These are phyloP conservation scores for Leptopilina myrica DNA, from an alignment of 2,888 invertebrate genomes.

Conservation along the genomic window DNA sequence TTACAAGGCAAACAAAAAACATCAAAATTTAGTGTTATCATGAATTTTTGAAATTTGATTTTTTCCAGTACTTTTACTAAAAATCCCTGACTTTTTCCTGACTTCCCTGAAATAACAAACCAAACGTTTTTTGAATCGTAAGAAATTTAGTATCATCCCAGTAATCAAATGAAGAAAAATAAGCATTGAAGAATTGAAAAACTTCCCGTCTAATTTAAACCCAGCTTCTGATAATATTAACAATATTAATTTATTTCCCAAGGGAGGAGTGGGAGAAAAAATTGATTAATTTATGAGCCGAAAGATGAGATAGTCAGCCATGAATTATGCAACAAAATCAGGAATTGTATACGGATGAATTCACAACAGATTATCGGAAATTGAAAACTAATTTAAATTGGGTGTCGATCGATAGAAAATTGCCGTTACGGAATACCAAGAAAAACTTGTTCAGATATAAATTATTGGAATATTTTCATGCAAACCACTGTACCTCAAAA, in stretches of 20 bases:
- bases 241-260: neutral
- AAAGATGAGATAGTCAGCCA: conserved; percentile 27
- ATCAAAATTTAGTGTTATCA: no score
- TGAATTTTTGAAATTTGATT: no score
- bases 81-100: no score
- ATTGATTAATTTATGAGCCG: conserved; percentile 22
- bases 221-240: no score
- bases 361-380: conserved; percentile 41
- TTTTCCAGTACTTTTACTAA: no score
- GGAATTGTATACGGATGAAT: conserved; percentile 40
- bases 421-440: conserved; percentile 27
- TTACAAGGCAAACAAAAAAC: no score
- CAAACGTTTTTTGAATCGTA: no score
- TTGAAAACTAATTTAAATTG: conserved; percentile 41
- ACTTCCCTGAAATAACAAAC: no score
- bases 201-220: no score
- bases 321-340: conserved; percentile 39
- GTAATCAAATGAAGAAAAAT: no score
- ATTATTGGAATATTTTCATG: neutral
- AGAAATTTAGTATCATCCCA: no score
- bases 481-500: neutral
- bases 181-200: no score
- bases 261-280: neutral
- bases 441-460: conserved; percentile 11
- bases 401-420: conserved; percentile 32